Evolutionary conservation across 2,113 vertebrate genomes (phyloP), one percentile per base, ranked within the genome.

Genomic region (Serinus canaria): DNA sequence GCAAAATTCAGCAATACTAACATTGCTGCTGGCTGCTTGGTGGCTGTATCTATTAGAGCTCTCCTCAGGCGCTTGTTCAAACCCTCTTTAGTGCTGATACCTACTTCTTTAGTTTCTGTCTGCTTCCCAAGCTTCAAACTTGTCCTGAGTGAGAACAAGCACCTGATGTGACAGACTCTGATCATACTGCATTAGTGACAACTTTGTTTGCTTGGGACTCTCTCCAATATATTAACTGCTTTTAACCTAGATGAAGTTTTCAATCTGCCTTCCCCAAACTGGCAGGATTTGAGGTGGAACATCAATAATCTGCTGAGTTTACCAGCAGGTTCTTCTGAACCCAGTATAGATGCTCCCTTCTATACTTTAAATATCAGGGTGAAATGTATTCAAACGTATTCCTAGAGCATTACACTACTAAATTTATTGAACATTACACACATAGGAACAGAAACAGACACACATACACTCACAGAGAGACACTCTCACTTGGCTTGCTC

Each of bases 391-490:
- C 19, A 52, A 44, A 56, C 20, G 12, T 28, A 85, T 56, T 77
- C 31, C 62, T 69, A 58, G 13, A 76, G 21, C 62, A 79, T 18
- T 75, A n/a, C 20, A 53, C 3, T 13, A 47, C 27, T 3, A 13
- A 55, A 28, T 72, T 72, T 31, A 69, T 20, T 33, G 25, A 77
- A n/a, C 25, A 21, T 49, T 60, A 31, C 35, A 62, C 15, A 73
- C 24, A 53, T 13, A 59, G 35, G 15, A 58, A 50, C 1, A 3
- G 39, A 64, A 79, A 87, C 7, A 58, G 44, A 23, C 18, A 60
- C 7, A n/a, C 9, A 19, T 3, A 31, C 17, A 53, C 18, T 33
- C 0, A 0, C 3, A 68, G 11, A 78, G 4, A 35, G 24, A 35
- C 3, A 28, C 23, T 49, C 76, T 89, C 0, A 0, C 58, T 89